A percentile compares a stretch with the other conserved stretches of the same genome.
These are phyloP conservation scores for Eupeodes latifasciatus DNA, from an alignment of 2,888 invertebrate species.

Conservation along the genomic window DNA sequence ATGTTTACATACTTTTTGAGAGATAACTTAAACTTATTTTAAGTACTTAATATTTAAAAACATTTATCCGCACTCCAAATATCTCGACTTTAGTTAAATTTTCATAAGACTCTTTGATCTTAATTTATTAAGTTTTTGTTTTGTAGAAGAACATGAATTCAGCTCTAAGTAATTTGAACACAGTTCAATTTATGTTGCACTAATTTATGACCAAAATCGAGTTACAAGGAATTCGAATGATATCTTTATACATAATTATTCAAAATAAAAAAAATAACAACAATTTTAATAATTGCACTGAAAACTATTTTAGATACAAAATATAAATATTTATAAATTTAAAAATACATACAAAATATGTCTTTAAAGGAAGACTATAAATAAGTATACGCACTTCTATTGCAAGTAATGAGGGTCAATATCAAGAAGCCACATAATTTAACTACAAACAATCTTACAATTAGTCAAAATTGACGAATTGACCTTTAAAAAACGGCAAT, in stretches of 20 bases:
- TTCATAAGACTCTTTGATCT: neutral
- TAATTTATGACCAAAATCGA: neutral
- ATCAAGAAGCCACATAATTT: neutral
- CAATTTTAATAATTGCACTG: neutral
- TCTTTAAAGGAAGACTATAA: conserved; percentile 48
- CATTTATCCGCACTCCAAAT: neutral
- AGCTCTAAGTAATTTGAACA: too few relatives aligned
- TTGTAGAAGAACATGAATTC: too few relatives aligned
- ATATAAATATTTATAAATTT: neutral
- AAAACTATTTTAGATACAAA: conserved; percentile 22
- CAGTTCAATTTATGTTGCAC: neutral
- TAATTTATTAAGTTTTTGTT: too few relatives aligned
- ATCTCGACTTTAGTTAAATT: neutral
- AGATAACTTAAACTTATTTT: conserved; percentile 51
- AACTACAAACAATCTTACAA: neutral
- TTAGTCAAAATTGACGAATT: too few relatives aligned
- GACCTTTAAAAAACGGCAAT: neutral
- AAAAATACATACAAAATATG: conserved; percentile 22
- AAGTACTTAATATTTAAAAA: conserved; percentile 60
- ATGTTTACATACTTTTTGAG: conserved; percentile 4
- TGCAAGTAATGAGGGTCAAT: neutral
- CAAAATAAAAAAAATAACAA: conserved; percentile 17
- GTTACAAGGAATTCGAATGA: neutral
- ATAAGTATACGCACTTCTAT: neutral
- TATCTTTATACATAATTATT: neutral